Base-by-base conservation (phyloP, 2,113 vertebrate species). In the Hippocampus guttulatus region DNA sequence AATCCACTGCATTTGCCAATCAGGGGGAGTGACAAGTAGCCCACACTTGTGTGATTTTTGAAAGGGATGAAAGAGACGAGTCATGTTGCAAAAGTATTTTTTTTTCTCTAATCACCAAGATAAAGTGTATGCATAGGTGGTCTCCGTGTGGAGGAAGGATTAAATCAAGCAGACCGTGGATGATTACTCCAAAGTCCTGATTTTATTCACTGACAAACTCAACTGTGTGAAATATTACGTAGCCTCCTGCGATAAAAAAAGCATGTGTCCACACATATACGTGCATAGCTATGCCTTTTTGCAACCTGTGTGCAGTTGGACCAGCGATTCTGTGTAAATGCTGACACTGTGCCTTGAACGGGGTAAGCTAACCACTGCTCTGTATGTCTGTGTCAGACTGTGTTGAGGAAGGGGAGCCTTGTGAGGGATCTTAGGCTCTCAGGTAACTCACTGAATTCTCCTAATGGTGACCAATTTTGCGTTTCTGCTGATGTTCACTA, bases 331-430 rank as follows among this genome's bases (percentile, higher is more conserved):
- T 54, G 8, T 74, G 75, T 55, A 75, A 27, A 23, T 78, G 67
- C 70, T 75, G 64, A 71, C 66, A 77, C 67, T 86, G 41, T 70
- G 47, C 62, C 81, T 71, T 83, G 71, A 85, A 81, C 75, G 84
- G 75, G 80, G 68, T 27, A 73, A 69, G 88, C 88, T 92, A 88
- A 91, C 84, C 60, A 84, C 30, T 86, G 75, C 85, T 91, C 78
- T 89, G 84, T 91, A 84, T 91, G 86, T 88, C 80, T 85, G 80
- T 84, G 78, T 87, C 87, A 92, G 91, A 90, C 84, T 90, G 75
- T 90, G 77, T 89, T 79, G 91, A 91, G 87, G 86, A 84, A 81
- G 83, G 88, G 81, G 87, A 91, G 67, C 82, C 88, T 77, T 86
- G 88, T 89, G 89, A 87, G 84, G 85, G 89, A 84, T 89, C 87